A percentile compares a stretch with the other conserved stretches of the same genome.
Conservation (phyloP, 1,140 invertebrate species). For the Semibalanus balanoides region DNA sequence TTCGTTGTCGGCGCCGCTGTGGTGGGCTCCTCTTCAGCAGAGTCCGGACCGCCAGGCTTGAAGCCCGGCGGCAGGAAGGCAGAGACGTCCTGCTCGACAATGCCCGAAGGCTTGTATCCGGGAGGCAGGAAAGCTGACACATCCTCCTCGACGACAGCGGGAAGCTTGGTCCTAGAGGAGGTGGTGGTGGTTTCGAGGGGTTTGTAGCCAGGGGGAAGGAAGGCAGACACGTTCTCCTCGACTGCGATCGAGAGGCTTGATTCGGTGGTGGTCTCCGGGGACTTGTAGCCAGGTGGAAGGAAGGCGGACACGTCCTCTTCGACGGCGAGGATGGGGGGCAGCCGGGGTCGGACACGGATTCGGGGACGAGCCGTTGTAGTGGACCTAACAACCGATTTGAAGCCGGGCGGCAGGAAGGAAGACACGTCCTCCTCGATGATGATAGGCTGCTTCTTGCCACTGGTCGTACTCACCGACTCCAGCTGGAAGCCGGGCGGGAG, state of each 20-base stretch:
- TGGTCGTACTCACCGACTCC: not conserved
- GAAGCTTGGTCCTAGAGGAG: not conserved
- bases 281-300: constrained; percentile 44
- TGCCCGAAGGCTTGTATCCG: constrained; percentile 35
- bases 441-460: not conserved
- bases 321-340: constrained; percentile 1
- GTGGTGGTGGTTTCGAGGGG: constrained; percentile 10
- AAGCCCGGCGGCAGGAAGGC: constrained; percentile 44
- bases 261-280: constrained; percentile 8
- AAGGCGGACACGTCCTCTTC: constrained; percentile 38
- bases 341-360: no score
- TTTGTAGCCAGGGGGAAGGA: constrained; percentile 46
- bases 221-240: constrained; percentile 38
- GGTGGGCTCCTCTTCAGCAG: not conserved
- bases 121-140: constrained; percentile 47
- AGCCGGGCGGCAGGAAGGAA: constrained; percentile 43
- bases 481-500: constrained; percentile 12
- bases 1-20: not conserved
- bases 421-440: constrained; percentile 35
- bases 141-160: constrained; percentile 6
- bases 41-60: constrained; percentile 26
- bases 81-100: constrained; percentile 34
- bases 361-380: constrained; percentile 8
- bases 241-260: not conserved
- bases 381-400: constrained; percentile 32